Conservation (phyloP, 2,888 invertebrate genomes). For the Kuschelorhynchus macadamiae region DNA sequence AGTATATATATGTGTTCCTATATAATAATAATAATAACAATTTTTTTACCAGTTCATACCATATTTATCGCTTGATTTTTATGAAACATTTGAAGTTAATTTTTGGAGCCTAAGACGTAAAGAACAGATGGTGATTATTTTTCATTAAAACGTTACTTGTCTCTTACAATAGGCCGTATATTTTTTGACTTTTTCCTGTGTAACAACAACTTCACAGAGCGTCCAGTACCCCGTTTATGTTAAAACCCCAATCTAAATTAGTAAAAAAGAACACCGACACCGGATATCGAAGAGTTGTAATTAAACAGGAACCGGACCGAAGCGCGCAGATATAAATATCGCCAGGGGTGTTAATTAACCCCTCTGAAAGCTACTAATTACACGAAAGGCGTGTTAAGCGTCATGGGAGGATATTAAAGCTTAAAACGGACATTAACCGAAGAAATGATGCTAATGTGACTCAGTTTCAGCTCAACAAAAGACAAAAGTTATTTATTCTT, state of each 20-base stretch:
- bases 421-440: constrained; percentile 15
- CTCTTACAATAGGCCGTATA: too few relatives aligned
- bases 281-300: not conserved
- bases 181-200: too few relatives aligned
- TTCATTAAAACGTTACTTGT: too few relatives aligned
- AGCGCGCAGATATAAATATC: constrained; percentile 1
- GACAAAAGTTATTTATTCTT: constrained; percentile 24
- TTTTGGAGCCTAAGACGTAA: too few relatives aligned
- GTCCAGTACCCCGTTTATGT: too few relatives aligned
- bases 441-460: constrained; percentile 25
- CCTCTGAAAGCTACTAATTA: constrained; percentile 28
- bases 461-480: constrained; percentile 14
- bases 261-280: not conserved
- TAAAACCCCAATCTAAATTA: not conserved
- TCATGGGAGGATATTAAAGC: constrained; percentile 21
- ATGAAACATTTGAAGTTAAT: too few relatives aligned
- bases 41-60: too few relatives aligned
- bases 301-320: not conserved
- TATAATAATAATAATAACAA: too few relatives aligned
- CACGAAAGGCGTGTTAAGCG: constrained; percentile 20
- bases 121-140: too few relatives aligned
- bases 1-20: too few relatives aligned
- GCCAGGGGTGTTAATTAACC: constrained; percentile 16
- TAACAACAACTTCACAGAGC: too few relatives aligned
- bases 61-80: too few relatives aligned